These are phyloP conservation scores for Rhinichthys klamathensis DNA, from an alignment of 2,113 vertebrate species.

Conservation along the genomic window DNA sequence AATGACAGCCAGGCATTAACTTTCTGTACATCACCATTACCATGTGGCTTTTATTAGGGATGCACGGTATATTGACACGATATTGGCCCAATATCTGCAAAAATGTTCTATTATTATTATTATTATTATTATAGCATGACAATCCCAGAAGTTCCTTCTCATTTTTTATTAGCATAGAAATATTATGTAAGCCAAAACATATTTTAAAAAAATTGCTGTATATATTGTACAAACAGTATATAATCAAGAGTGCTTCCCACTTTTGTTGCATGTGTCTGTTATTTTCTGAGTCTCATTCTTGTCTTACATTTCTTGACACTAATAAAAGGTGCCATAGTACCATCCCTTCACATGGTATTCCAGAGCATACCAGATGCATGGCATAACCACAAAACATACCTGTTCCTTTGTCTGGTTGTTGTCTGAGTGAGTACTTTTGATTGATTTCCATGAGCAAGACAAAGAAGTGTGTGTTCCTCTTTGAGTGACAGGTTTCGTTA, in stretches of 20 bases:
- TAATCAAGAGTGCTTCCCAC: not conserved
- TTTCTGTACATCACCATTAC: not conserved
- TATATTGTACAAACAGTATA: not conserved
- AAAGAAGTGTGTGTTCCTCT: conserved; percentile 11
- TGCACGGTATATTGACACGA: not conserved
- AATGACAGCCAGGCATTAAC: not conserved
- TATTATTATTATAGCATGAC: not conserved
- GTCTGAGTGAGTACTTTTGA: not conserved
- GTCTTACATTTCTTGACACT: not conserved
- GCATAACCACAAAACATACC: not conserved
- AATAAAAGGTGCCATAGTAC: too few species aligned
- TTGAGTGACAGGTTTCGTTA: not conserved
- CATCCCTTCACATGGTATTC: not conserved
- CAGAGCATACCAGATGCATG: not conserved
- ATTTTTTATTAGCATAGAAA: not conserved
- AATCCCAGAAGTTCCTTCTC: too few species aligned
- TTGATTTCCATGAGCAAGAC: not conserved
- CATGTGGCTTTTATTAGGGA: not conserved
- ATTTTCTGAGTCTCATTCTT: not conserved
- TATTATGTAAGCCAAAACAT: not conserved
- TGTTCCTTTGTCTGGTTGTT: conserved; percentile 8
- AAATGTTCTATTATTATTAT: not conserved
- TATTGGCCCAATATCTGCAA: not conserved
- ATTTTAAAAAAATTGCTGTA: too few species aligned
- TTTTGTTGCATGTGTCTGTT: not conserved